phyloP scores from a whole-genome alignment of 2,113 vertebrate species.

The Dicrurus megarhynchus region DNA sequence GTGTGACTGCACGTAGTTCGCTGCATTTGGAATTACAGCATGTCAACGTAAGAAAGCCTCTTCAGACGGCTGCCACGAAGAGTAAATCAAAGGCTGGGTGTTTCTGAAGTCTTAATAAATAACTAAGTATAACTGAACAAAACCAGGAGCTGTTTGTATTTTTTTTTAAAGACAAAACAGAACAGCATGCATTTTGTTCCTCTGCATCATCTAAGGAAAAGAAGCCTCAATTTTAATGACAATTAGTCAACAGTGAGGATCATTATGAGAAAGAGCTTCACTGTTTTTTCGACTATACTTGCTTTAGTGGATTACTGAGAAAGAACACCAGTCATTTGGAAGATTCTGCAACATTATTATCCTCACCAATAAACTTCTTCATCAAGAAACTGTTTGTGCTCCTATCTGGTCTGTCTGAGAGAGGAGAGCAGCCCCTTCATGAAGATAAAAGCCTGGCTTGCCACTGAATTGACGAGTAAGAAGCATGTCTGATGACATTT shows the following conservation, averaged over 20 bases:
- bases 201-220: constrained; percentile 52
- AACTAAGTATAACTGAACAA: constrained; percentile 27
- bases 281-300: constrained; percentile 23
- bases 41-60: constrained; percentile 49
- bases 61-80: constrained; percentile 49
- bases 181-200: constrained; percentile 30
- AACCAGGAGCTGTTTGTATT: neutral
- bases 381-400: constrained; percentile 32
- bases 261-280: constrained; percentile 34
- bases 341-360: constrained; percentile 27
- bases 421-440: constrained; percentile 62
- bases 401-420: constrained; percentile 33
- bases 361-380: constrained; percentile 26
- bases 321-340: constrained; percentile 24
- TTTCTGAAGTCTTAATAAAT: constrained; percentile 39
- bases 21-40: constrained; percentile 59
- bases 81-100: constrained; percentile 25
- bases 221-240: constrained; percentile 34
- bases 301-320: constrained; percentile 62
- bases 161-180: neutral
- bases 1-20: constrained; percentile 23
- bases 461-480: constrained; percentile 70
- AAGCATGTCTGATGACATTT: constrained; percentile 81
- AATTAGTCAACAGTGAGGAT: constrained; percentile 54
- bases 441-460: constrained; percentile 64